Evolutionary conservation across 2,888 invertebrate species (phyloP), one percentile per base, ranked within the genome.

Genomic region (Thyatira batis): DNA sequence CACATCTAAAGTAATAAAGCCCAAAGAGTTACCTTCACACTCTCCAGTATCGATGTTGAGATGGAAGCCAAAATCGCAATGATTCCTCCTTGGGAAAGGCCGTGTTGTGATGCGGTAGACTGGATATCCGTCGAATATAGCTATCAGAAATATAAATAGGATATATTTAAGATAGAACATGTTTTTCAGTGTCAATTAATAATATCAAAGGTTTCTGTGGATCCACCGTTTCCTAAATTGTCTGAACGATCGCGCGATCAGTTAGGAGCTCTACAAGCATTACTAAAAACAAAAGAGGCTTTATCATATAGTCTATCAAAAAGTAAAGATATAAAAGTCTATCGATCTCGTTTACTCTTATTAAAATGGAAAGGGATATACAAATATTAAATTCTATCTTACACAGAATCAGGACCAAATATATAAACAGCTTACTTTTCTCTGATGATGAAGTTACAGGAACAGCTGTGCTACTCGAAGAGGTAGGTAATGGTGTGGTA

Each of bases 11-110:
- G 2, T 1, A 9, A 50, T 20, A 13, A 13, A 25, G 21, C 23
- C 27, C 46, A 46, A n/a, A n/a, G n/a, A n/a, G n/a, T n/a, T 72
- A 95, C 95, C 95, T 92, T 94, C 93, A 67, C 95, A 95, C 61
- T 82, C 80, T 46, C 93, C 92, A 2, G 84, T 85, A 30, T 85
- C 76, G 0, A 78, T 67, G 57, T 94, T 94, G 64, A 92, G 92
- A 20, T 85, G 82, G 70, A 90, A 95, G 0, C 95, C 95, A 1
- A 89, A 89, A 28, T 94, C 91, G 56, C 94, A 94, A n/a, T 82
- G 71, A 56, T 86, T 93, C 5, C 84, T 67, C 0, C 85, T 74
- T 9, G 71, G 65, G 63, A 90, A 92, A 0, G 89, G 85, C 20
- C 86, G 64, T 0, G 67, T 55, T 0, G 75, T 68, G 1, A 61